These are phyloP conservation scores for Hippocampus kuda DNA, from an alignment of 2,797 vertebrate species.

Conservation along the genomic window DNA sequence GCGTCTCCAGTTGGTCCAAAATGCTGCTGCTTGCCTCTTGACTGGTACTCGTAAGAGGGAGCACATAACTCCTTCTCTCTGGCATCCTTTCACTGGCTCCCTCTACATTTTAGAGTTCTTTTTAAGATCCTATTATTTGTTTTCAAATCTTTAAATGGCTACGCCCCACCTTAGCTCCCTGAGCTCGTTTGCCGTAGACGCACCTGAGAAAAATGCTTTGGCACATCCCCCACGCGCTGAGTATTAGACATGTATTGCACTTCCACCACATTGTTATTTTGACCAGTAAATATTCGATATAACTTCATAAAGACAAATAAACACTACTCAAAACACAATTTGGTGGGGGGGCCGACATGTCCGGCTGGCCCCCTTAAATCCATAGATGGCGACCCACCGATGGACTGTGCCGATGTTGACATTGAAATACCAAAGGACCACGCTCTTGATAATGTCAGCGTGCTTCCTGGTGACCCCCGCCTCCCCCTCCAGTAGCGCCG, in stretches of 20 bases:
- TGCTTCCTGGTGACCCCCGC: not conserved
- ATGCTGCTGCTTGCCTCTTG: no score
- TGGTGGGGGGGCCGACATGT: no score
- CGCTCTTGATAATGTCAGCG: not conserved
- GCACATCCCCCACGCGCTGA: no score
- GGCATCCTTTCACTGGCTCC: no score
- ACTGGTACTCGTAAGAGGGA: no score
- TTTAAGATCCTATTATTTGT: no score
- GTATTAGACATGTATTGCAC: not conserved
- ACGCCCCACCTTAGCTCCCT: no score
- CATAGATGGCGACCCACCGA: not conserved
- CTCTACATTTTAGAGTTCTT: no score
- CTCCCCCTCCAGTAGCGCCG: not conserved
- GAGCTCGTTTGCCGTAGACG: no score
- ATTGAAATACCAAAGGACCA: constrained; percentile 6
- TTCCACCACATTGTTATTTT: not conserved
- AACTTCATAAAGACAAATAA: not conserved
- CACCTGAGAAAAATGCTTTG: not conserved
- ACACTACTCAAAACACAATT: not conserved
- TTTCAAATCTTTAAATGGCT: no score
- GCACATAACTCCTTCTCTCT: no score
- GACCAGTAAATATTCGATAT: not conserved
- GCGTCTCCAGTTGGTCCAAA: no score
- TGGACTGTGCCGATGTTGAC: not conserved
- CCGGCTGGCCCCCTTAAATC: not conserved